Conservation (phyloP, 2,113 vertebrate genomes). For the Rhinichthys klamathensis region DNA sequence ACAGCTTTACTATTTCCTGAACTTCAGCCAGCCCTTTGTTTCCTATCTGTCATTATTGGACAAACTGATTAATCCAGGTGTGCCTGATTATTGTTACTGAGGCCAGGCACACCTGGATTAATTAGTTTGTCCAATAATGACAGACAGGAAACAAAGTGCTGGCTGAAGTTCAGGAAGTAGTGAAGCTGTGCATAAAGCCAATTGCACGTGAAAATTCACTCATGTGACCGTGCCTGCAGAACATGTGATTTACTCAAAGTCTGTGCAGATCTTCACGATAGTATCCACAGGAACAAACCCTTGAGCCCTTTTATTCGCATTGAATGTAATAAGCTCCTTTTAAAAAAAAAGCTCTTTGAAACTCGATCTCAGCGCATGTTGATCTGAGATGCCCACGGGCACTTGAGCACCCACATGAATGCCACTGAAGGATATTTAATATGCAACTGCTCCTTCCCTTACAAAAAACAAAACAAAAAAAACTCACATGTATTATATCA, state of each 20-base stretch:
- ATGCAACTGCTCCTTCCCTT: constrained; percentile 54
- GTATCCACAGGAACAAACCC: neutral
- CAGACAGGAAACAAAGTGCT: no score
- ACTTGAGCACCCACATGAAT: constrained; percentile 36
- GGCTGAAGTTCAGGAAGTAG: no score
- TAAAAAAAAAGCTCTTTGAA: neutral
- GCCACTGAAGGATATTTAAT: constrained; percentile 39
- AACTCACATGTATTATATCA: constrained; percentile 41
- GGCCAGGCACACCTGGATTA: no score
- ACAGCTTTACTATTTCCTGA: no score
- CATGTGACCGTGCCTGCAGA: neutral
- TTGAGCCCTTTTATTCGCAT: constrained; percentile 13
- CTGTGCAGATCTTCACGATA: neutral
- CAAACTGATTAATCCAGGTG: no score
- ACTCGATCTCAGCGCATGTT: constrained; percentile 50
- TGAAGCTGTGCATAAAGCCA: no score
- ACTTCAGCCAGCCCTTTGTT: no score
- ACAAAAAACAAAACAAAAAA: constrained; percentile 6
- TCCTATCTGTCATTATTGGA: no score
- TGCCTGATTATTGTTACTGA: no score
- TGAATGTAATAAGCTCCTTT: constrained; percentile 43
- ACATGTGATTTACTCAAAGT: neutral
- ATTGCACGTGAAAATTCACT: neutral
- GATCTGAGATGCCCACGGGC: constrained; percentile 38
- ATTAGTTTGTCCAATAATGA: no score